Conservation (phyloP, 2,797 vertebrate species). For the Benthosema pterotum region DNA sequence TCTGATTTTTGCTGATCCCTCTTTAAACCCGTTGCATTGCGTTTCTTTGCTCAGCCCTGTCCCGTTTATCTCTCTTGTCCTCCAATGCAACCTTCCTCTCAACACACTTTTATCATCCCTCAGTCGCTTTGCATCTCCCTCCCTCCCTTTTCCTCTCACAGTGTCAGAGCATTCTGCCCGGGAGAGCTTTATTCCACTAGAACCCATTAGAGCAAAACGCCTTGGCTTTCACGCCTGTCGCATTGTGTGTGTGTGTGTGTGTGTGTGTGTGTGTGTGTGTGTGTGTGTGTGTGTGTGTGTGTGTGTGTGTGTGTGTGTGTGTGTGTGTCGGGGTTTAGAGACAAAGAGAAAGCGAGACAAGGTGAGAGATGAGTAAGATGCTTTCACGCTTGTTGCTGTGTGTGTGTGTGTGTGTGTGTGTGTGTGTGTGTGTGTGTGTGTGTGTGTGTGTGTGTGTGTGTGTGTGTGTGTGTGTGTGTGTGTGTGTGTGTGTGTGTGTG, state of each 20-base stretch:
- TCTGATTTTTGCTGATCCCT: constrained; percentile 3
- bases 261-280: too few relatives aligned
- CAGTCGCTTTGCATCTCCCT: constrained; percentile 11
- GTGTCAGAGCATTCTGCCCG: constrained; percentile 20
- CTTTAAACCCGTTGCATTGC: background rate
- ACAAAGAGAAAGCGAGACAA: background rate
- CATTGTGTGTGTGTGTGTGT: constrained; percentile 1
- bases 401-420: constrained; percentile 1
- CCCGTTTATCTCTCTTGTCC: background rate
- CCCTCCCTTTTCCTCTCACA: constrained; percentile 8
- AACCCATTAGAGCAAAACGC: constrained; percentile 36
- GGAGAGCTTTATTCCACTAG: constrained; percentile 39
- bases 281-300: too few relatives aligned
- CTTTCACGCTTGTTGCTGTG: background rate
- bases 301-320: constrained; percentile 2
- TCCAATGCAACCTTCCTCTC: constrained; percentile 3
- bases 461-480: background rate
- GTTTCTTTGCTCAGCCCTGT: background rate
- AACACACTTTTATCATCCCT: background rate
- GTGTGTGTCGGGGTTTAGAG: background rate
- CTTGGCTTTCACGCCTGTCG: constrained; percentile 23
- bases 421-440: constrained; percentile 5
- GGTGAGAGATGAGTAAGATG: background rate
- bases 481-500: background rate
- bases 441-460: background rate